These are phyloP conservation scores for Sphinx pinastri DNA, from an alignment of 2,888 invertebrate genomes.

Conservation along the genomic window DNA sequence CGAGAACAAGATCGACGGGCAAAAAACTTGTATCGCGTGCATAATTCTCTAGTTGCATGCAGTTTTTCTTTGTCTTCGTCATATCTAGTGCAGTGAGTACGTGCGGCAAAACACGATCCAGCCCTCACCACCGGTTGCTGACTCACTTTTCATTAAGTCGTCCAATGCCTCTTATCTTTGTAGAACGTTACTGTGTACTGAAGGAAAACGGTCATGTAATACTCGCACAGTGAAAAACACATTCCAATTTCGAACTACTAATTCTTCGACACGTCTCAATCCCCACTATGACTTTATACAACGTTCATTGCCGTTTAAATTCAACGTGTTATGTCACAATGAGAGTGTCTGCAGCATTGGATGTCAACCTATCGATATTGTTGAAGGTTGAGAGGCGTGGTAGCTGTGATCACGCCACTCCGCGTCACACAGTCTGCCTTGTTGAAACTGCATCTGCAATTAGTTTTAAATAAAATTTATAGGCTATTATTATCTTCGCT, in stretches of 20 bases:
- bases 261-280: neutral
- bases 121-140: neutral
- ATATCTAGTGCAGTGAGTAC: slow-evolving; percentile 24
- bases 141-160: neutral
- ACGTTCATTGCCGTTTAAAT: slow-evolving; percentile 2
- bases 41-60: slow-evolving; percentile 6
- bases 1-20: slow-evolving; percentile 6
- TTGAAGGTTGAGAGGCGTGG: slow-evolving; percentile 11
- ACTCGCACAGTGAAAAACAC: neutral
- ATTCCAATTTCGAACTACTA: neutral
- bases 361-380: neutral
- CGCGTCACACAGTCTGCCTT: slow-evolving; percentile 25
- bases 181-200: too few relatives aligned
- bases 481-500: slow-evolving; percentile 9
- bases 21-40: slow-evolving; percentile 23
- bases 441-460: slow-evolving; percentile 11
- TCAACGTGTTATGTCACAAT: neutral
- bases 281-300: neutral
- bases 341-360: neutral
- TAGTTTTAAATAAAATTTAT: neutral
- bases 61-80: slow-evolving; percentile 19
- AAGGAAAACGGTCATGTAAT: neutral
- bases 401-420: slow-evolving; percentile 27
- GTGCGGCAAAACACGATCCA: slow-evolving; percentile 18
- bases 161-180: neutral